A percentile compares a stretch with the other conserved stretches of the same genome.
These are phyloP conservation scores for Trichechus manatus DNA, from an alignment of 2,113 vertebrate species.

Conservation along the genomic window DNA sequence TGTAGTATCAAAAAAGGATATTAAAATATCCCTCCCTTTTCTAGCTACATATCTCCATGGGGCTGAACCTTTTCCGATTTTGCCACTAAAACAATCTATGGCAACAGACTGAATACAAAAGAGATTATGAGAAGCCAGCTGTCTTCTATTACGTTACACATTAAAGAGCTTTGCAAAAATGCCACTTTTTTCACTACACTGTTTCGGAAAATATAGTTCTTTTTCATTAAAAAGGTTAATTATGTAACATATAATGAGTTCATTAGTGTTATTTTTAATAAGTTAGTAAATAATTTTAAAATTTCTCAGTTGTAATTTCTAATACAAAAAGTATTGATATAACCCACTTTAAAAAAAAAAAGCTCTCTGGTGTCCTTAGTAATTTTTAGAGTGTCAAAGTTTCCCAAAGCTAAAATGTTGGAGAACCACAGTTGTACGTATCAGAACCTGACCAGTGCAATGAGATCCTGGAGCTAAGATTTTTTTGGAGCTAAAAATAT, in stretches of 20 bases:
- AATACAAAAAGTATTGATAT: not conserved
- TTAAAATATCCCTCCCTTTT: not conserved
- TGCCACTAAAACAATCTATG: not conserved
- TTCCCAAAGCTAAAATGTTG: not conserved
- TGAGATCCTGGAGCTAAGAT: not conserved
- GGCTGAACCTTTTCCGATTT: not conserved
- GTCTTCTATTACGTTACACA: not conserved
- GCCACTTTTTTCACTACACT: not conserved
- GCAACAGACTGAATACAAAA: not conserved
- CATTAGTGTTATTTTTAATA: slow-evolving; percentile 11
- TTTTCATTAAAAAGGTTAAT: slow-evolving; percentile 41
- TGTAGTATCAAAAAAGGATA: not conserved
- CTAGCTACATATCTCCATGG: not conserved
- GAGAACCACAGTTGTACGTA: not conserved
- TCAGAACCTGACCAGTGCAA: not conserved
- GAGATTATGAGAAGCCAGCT: not conserved
- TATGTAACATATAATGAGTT: not conserved
- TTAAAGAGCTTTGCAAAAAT: slow-evolving; percentile 55
- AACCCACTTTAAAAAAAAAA: not conserved
- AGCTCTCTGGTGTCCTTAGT: not conserved
- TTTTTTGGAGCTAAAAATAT: not conserved
- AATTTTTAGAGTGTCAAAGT: not conserved
- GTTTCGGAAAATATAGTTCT: not conserved
- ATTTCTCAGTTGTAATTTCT: not conserved
- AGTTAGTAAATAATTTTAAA: slow-evolving; percentile 26